Evolutionary conservation across 2,888 invertebrate genomes (phyloP), one percentile per base, ranked within the genome.

Genomic region (Sericinus montela): DNA sequence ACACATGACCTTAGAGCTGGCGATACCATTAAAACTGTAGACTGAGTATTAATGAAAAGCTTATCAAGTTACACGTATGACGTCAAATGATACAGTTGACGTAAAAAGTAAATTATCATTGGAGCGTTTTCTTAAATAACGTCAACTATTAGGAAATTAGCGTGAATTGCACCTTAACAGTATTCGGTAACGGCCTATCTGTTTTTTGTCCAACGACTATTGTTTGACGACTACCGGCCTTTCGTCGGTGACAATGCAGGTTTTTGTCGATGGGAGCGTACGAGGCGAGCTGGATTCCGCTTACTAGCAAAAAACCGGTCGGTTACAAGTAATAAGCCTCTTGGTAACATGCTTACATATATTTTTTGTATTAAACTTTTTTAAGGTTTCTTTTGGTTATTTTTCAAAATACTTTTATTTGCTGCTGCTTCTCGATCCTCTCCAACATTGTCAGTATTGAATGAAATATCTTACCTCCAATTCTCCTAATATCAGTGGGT

Each of bases 311-410:
- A 48, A 48, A 44, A 48, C 48, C 48, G 34, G 43, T 39, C 48
- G 43, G 43, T 48, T 48, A 48, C n/a, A n/a, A n/a, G n/a, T n/a
- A n/a, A n/a, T 44, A n/a, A 48, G 19, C 46, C 43, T 42, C 39
- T 43, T 29, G 43, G 28, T 13, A 38, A 43, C 32, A 44, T 34
- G 28, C 15, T 34, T 44, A 38, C 39, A 11, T 44, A 48, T 43
- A 28, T 30, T n/a, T 48, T 44, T 48, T 48, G 43, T 44, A 16
- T 25, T 39, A 28, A 36, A 32, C 43, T 34, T 30, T 39, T 23
- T 39, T n/a, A 19, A 48, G 32, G 39, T 44, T 38, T 40, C 40
- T 48, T 48, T 44, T 15, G 28, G 34, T 28, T 16, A 34, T 39
- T 34, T 28, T 32, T n/a, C 7, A 19, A 38, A 30, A 38, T 37